Percentiles rank a stretch among this genome's conserved stretches.
Conservation (phyloP, 1,140 invertebrate genomes). For the Galleria mellonella region DNA sequence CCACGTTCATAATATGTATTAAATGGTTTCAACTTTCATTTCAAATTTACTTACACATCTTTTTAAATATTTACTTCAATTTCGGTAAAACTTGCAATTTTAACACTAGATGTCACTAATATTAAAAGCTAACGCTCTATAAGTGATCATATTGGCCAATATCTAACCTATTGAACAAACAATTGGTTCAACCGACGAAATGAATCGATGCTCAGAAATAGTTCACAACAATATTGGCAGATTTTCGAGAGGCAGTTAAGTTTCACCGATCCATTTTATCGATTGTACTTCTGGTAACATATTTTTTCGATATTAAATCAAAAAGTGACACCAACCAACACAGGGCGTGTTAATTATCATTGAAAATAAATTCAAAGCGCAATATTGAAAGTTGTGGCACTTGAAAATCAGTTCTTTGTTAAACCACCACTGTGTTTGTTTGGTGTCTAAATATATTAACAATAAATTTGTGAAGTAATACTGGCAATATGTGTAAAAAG, state of each 20-base stretch:
- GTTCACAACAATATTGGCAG: slow-evolving; percentile 2
- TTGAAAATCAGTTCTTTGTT: slow-evolving; percentile 30
- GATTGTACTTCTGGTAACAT: background rate
- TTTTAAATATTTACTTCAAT: slow-evolving; percentile 41
- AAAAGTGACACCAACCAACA: slow-evolving; percentile 10
- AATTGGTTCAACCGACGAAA: slow-evolving; percentile 12
- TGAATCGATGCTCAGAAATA: background rate
- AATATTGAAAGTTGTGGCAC: slow-evolving; percentile 23
- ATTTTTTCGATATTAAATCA: background rate
- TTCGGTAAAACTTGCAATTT: slow-evolving; percentile 64
- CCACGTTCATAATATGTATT: slow-evolving; percentile 44
- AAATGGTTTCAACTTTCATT: slow-evolving; percentile 28
- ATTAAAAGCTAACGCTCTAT: slow-evolving; percentile 66
- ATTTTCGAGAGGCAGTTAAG: slow-evolving; percentile 4
- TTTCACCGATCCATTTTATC: background rate
- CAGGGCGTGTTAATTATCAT: slow-evolving; percentile 9
- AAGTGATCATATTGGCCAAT: slow-evolving; percentile 36
- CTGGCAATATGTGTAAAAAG: slow-evolving; percentile 32
- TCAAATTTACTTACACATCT: slow-evolving; percentile 36
- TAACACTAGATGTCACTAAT: slow-evolving; percentile 74
- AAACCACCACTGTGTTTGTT: slow-evolving; percentile 7
- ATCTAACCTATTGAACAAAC: slow-evolving; percentile 10
- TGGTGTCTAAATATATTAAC: slow-evolving; percentile 2
- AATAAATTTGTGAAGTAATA: slow-evolving; percentile 13
- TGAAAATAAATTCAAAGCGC: slow-evolving; percentile 15